phyloP scores from a whole-genome alignment of 2,113 vertebrate genomes.

The Tachycineta bicolor region DNA sequence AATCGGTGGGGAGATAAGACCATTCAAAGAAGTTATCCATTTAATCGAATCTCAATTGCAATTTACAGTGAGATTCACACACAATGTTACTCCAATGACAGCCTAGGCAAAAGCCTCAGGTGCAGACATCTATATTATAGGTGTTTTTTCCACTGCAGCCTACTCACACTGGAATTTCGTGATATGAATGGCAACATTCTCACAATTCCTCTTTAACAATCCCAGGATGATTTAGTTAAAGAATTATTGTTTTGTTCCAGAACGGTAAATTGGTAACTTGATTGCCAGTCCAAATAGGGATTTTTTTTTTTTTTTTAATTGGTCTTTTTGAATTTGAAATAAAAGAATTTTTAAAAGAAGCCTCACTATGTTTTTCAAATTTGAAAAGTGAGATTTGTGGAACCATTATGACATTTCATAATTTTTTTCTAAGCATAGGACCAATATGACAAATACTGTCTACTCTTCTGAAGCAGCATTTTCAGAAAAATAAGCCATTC shows the following conservation, averaged over 20 bases:
- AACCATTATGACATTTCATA: rapidly evolving
- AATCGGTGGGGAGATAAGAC: not conserved
- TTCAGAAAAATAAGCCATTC: not conserved
- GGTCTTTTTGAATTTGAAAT: rapidly evolving
- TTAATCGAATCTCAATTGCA: not conserved
- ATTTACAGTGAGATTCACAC: not conserved
- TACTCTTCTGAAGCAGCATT: not conserved
- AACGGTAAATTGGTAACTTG: not conserved
- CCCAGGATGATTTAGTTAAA: not conserved
- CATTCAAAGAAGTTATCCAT: not conserved
- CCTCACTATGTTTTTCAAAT: not conserved
- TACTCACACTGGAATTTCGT: not conserved
- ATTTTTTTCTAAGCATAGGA: not conserved
- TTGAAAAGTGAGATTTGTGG: not conserved
- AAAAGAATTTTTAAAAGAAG: rapidly evolving
- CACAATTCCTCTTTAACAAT: not conserved
- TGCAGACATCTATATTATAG: not conserved
- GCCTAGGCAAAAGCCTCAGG: not conserved
- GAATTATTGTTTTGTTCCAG: not conserved
- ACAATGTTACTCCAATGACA: not conserved
- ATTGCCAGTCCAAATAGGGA: not conserved
- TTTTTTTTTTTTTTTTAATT: not conserved
- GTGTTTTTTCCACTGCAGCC: not conserved
- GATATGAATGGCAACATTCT: not conserved
- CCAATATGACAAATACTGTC: not conserved